Evolutionary conservation across 2,888 invertebrate species (phyloP).

Genomic region (Leptothorax acervorum): DNA sequence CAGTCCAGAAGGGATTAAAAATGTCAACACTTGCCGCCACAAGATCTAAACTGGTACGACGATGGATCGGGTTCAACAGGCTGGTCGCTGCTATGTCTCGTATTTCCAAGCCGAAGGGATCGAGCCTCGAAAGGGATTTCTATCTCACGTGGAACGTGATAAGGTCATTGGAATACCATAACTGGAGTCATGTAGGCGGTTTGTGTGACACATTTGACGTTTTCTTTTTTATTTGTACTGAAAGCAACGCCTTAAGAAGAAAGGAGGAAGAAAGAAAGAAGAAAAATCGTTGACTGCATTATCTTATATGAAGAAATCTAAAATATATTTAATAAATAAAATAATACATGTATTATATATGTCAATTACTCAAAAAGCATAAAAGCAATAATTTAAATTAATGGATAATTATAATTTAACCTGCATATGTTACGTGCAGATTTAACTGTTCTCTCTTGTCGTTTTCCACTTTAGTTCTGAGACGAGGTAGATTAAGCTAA

Average conservation of each 20-base stretch:
- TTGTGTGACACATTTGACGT: conserved; percentile 19
- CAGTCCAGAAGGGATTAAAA: conserved; percentile 33
- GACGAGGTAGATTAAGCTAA: background rate
- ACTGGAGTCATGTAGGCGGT: conserved; percentile 63
- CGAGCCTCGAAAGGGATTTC: conserved; percentile 34
- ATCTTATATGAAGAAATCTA: background rate
- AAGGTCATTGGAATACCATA: conserved; percentile 28
- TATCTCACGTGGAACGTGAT: conserved; percentile 42
- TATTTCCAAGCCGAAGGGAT: conserved; percentile 50
- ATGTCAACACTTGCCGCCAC: conserved; percentile 28
- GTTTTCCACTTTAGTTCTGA: background rate
- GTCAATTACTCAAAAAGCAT: background rate
- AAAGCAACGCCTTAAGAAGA: background rate
- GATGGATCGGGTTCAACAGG: background rate
- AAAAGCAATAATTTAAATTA: background rate
- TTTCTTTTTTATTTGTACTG: conserved; percentile 36
- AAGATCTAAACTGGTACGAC: conserved; percentile 20
- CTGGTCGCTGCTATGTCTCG: conserved; percentile 50
- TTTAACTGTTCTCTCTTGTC: background rate
- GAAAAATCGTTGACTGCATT: background rate
- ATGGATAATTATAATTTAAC: background rate
- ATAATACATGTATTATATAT: background rate
- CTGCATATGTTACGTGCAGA: background rate
- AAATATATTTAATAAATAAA: conserved; percentile 4
- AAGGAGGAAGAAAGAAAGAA: background rate